These are phyloP conservation scores for Ophthalmolycus amberensis DNA, from an alignment of 2,113 vertebrate species.

Conservation along the genomic window DNA sequence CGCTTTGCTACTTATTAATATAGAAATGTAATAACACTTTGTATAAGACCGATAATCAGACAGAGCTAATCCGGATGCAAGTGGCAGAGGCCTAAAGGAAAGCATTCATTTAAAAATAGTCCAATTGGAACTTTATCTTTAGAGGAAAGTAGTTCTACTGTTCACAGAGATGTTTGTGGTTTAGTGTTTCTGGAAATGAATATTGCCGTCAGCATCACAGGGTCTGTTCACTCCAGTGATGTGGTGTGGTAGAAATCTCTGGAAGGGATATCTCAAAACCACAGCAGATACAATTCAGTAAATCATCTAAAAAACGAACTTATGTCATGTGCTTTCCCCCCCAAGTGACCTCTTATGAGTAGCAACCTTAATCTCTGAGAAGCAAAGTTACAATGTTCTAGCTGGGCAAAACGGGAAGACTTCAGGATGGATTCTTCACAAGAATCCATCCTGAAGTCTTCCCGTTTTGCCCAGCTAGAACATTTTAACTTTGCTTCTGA, in stretches of 20 bases:
- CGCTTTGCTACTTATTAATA: neutral
- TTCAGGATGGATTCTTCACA: neutral
- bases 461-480: too few species aligned
- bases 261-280: neutral
- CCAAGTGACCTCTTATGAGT: neutral
- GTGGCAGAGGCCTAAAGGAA: neutral
- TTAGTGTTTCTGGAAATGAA: neutral
- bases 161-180: neutral
- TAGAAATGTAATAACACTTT: constrained; percentile 20
- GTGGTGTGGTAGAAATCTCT: neutral
- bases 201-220: neutral
- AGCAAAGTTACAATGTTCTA: neutral
- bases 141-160: neutral
- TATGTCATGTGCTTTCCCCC: neutral
- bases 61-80: constrained; percentile 8
- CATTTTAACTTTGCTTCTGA: too few species aligned
- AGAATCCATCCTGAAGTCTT: too few species aligned
- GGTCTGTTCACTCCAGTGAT: neutral
- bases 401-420: neutral
- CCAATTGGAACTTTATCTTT: neutral
- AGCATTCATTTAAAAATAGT: neutral
- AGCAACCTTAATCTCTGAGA: neutral
- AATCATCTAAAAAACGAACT: neutral
- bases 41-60: constrained; percentile 10
- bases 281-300: neutral